A percentile compares a stretch with the other conserved stretches of the same genome.
phyloP scores from a whole-genome alignment of 2,797 vertebrate genomes.

The Odontamblyopus lacepedii region DNA sequence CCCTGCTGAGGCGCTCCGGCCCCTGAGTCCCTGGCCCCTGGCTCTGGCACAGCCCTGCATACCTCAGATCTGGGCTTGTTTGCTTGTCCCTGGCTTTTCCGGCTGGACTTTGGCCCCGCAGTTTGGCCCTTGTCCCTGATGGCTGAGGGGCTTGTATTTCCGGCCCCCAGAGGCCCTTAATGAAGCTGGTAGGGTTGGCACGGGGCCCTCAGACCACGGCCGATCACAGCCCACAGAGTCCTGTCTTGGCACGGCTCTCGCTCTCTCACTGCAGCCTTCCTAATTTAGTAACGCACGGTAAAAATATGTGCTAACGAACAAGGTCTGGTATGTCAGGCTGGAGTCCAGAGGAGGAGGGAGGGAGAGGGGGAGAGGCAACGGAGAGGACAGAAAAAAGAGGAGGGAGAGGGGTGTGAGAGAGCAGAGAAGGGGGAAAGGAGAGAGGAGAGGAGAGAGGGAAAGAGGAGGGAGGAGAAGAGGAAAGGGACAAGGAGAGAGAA shows the following conservation, averaged over 20 bases:
- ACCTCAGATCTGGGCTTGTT: conserved; percentile 50
- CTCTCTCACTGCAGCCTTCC: conserved; percentile 84
- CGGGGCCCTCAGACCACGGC: conserved; percentile 78
- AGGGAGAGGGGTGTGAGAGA: not conserved
- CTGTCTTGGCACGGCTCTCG: conserved; percentile 78
- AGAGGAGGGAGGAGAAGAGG: no score
- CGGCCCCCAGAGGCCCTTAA: conserved; percentile 78
- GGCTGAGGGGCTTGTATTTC: conserved; percentile 80
- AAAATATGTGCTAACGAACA: conserved; percentile 88
- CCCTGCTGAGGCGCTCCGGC: no score
- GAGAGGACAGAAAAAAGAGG: not conserved
- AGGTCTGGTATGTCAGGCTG: conserved; percentile 91
- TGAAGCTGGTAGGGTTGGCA: conserved; percentile 78
- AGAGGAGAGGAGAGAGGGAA: no score
- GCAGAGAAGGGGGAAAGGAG: no score
- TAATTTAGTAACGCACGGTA: conserved; percentile 96
- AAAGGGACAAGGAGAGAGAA: no score
- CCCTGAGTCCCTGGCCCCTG: not conserved
- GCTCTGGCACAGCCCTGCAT: not conserved
- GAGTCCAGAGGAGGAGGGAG: conserved; percentile 79
- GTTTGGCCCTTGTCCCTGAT: conserved; percentile 73
- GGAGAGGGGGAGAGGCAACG: conserved; percentile 31
- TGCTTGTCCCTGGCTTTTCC: conserved; percentile 79
- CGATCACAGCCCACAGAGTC: conserved; percentile 79
- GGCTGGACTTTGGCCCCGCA: conserved; percentile 59